phyloP scores from a whole-genome alignment of 2,888 invertebrate genomes.

The Tetragonula carbonaria region DNA sequence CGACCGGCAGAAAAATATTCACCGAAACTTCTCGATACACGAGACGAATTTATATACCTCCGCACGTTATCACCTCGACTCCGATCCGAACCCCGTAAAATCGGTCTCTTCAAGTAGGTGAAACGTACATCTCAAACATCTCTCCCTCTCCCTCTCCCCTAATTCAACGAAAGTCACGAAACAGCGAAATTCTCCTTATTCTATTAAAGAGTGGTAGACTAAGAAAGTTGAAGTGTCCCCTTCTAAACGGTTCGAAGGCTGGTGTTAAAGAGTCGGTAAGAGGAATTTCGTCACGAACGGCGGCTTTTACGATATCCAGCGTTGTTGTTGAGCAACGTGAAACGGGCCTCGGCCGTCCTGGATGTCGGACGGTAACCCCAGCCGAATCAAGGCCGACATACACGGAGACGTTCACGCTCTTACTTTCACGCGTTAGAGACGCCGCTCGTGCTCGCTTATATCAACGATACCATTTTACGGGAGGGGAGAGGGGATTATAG shows the following conservation, averaged over 20 bases:
- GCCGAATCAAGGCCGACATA: conserved; percentile 80
- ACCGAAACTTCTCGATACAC: too few species aligned
- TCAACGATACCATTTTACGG: conserved; percentile 34
- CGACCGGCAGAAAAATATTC: too few species aligned
- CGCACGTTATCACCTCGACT: not conserved
- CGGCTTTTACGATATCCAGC: conserved; percentile 68
- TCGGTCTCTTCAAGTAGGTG: not conserved
- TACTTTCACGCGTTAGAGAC: conserved; percentile 79
- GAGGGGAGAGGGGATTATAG: conserved; percentile 5
- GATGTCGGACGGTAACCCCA: conserved; percentile 81
- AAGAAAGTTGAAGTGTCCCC: conserved; percentile 6
- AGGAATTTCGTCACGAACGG: conserved; percentile 70
- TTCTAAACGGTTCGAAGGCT: conserved; percentile 52
- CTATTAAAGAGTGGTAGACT: not conserved
- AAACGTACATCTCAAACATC: not conserved
- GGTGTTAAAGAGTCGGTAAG: conserved; percentile 52
- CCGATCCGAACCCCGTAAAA: too few species aligned
- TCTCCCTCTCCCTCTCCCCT: not conserved
- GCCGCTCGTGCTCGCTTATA: conserved; percentile 48
- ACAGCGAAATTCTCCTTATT: not conserved
- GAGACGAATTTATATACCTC: not conserved
- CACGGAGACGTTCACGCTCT: conserved; percentile 71
- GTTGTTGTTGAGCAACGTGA: conserved; percentile 76
- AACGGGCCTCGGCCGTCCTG: conserved; percentile 75
- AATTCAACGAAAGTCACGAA: too few species aligned